phyloP scores from a whole-genome alignment of 1,140 invertebrate species.

The Pseudomyrmex cubaensis region DNA sequence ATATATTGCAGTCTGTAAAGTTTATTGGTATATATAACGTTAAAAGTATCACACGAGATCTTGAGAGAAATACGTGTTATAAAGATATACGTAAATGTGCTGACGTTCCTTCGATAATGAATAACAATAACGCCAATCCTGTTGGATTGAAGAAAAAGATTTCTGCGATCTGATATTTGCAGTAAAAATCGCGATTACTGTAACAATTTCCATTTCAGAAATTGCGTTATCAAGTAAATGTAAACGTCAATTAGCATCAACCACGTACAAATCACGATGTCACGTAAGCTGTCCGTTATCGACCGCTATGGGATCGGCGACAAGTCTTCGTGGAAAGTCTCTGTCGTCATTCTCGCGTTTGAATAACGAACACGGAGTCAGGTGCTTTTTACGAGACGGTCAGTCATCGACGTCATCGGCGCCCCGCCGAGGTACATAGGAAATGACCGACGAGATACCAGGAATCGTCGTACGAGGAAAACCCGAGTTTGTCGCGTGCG shows the following conservation, averaged over 20 bases:
- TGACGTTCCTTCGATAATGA: too few species aligned
- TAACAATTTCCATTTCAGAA: neutral
- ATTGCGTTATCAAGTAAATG: neutral
- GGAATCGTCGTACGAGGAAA: neutral
- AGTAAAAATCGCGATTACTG: too few species aligned
- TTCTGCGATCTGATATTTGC: too few species aligned
- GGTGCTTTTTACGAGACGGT: neutral
- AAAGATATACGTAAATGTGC: too few species aligned
- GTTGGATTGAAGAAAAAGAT: too few species aligned
- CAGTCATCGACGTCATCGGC: neutral
- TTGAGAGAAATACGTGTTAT: too few species aligned
- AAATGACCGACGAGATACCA: neutral
- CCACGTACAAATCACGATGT: neutral
- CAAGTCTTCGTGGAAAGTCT: too few species aligned
- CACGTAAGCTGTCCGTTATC: neutral
- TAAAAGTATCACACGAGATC: too few species aligned
- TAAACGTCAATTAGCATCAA: neutral
- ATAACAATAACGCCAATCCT: too few species aligned
- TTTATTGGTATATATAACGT: too few species aligned
- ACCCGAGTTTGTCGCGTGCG: neutral
- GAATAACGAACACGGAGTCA: neutral
- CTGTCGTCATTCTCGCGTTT: neutral
- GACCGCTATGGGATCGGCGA: neutral
- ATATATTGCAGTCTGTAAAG: too few species aligned
- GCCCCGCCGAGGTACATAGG: neutral